Evolutionary conservation across 1,140 invertebrate species (phyloP).

Genomic region (Homarus americanus): DNA sequence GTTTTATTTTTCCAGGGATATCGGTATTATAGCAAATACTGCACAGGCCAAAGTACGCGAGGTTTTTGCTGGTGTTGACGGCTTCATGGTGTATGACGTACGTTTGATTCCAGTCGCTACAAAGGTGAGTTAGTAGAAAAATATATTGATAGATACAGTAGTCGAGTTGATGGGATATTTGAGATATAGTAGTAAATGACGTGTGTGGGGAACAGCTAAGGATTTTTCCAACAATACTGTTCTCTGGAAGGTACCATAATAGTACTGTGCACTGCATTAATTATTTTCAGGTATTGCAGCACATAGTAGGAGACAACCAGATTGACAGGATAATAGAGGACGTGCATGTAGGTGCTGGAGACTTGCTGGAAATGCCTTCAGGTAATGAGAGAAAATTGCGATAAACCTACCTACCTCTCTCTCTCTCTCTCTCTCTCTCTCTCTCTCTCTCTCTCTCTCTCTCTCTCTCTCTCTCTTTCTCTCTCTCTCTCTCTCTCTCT

Average conservation of each 20-base stretch:
- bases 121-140: slow-evolving; percentile 78
- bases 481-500: no score
- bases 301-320: slow-evolving; percentile 34
- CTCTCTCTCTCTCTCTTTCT: no score
- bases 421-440: no score
- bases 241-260: no score
- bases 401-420: no score
- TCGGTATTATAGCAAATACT: slow-evolving; percentile 77
- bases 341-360: slow-evolving; percentile 11
- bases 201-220: no score
- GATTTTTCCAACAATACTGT: no score
- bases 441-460: no score
- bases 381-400: not conserved
- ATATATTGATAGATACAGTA: not conserved
- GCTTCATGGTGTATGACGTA: slow-evolving; percentile 86
- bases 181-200: no score
- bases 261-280: no score
- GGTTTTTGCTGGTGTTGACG: slow-evolving; percentile 83
- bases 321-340: slow-evolving; percentile 42
- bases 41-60: slow-evolving; percentile 81
- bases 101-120: slow-evolving; percentile 82
- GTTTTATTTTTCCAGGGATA: slow-evolving; percentile 57
- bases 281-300: not conserved
- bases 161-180: no score
- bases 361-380: slow-evolving; percentile 47